Percentiles rank a stretch among this genome's conserved stretches.
Conservation (phyloP, 2,113 vertebrate species). For the Ciconia boyciana region DNA sequence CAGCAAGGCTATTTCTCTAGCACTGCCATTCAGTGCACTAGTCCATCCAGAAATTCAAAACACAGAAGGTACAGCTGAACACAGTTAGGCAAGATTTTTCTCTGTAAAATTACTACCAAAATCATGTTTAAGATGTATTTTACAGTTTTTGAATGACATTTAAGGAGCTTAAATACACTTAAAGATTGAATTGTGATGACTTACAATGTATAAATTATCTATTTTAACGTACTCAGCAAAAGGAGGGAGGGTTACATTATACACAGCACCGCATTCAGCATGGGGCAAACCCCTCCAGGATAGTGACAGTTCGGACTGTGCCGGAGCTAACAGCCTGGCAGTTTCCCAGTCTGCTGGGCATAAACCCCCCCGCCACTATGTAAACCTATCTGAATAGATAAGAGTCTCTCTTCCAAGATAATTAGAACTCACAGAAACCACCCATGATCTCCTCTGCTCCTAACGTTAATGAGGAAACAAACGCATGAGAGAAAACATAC, state of each 20-base stretch:
- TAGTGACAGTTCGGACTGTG: not conserved
- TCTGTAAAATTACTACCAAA: not conserved
- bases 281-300: not conserved
- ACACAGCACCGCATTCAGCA: not conserved
- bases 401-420: not conserved
- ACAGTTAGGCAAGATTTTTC: not conserved
- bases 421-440: not conserved
- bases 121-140: not conserved
- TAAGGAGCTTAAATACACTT: not conserved
- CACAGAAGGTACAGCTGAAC: not conserved
- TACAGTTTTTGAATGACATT: not conserved
- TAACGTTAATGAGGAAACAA: not conserved
- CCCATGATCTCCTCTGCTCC: not conserved
- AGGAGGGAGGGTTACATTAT: not conserved
- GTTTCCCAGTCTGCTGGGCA: not conserved
- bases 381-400: not conserved
- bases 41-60: not conserved
- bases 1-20: not conserved
- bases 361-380: not conserved
- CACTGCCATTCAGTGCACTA: not conserved
- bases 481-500: accelerated
- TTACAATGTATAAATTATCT: not conserved
- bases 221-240: not conserved
- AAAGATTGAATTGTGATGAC: not conserved
- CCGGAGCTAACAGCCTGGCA: not conserved